These are phyloP conservation scores for Cassiopea andromeda DNA, from an alignment of 30 jellyfish, hydroid and myxozoan genomes.

Conservation along the genomic window DNA sequence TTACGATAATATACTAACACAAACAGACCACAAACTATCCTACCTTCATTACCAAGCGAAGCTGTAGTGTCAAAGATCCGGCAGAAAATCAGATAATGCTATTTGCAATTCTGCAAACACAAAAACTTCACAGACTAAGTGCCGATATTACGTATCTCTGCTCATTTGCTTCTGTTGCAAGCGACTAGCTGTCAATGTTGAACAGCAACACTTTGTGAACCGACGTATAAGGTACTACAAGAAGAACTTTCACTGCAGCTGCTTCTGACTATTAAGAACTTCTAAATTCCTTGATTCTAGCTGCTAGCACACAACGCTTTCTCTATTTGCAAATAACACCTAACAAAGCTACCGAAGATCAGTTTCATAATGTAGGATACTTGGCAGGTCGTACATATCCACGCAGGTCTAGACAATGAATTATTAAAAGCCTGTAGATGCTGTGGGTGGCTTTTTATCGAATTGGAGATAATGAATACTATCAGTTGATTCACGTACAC, in stretches of 20 bases:
- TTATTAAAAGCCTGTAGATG: constrained; percentile 18
- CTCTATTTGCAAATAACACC: background rate
- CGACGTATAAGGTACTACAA: background rate
- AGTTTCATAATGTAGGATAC: background rate
- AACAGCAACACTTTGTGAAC: too few species aligned
- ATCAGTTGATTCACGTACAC: background rate
- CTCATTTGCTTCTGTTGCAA: background rate
- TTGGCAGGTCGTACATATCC: constrained; percentile 17
- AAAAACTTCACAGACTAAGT: background rate
- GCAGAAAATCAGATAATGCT: background rate
- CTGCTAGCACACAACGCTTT: background rate
- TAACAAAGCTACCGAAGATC: background rate
- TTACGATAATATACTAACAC: too few species aligned
- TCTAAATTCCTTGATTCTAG: background rate
- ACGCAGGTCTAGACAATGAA: constrained; percentile 54
- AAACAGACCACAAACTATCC: background rate
- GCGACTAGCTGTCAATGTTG: too few species aligned
- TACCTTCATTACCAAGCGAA: background rate
- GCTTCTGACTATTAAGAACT: background rate
- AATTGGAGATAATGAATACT: background rate
- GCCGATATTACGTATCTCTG: background rate
- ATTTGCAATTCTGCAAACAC: background rate
- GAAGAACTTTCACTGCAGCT: background rate
- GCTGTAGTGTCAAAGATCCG: background rate
- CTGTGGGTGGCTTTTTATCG: background rate